Conservation (phyloP, 1,140 invertebrate genomes). For the Microvelia longipes region DNA sequence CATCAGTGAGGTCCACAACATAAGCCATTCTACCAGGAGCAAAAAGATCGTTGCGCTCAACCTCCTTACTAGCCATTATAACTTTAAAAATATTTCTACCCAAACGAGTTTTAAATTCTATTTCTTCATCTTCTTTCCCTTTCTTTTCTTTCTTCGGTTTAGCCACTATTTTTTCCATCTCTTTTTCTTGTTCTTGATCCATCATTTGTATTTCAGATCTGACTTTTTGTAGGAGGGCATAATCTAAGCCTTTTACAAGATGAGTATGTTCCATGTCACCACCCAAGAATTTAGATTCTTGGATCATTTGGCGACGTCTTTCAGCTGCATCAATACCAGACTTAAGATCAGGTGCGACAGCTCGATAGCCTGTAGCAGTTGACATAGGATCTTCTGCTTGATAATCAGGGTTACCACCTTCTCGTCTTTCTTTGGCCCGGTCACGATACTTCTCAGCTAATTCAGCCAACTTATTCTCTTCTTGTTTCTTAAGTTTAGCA, state of each 20-base stretch:
- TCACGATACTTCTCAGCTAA: constrained; percentile 90
- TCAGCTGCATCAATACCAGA: constrained; percentile 90
- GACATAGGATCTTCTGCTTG: constrained; percentile 69
- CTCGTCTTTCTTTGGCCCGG: constrained; percentile 80
- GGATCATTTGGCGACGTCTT: constrained; percentile 83
- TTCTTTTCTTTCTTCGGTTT: constrained; percentile 39
- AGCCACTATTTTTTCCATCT: constrained; percentile 53
- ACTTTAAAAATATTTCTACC: constrained; percentile 55
- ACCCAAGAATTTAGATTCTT: constrained; percentile 98
- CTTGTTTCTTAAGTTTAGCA: constrained; percentile 85
- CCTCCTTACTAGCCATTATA: constrained; percentile 41
- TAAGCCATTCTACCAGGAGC: constrained; percentile 94
- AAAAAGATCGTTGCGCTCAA: constrained; percentile 86
- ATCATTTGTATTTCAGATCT: constrained; percentile 63
- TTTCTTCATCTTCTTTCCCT: constrained; percentile 47
- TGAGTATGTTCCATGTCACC: constrained; percentile 99
- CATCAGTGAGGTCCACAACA: constrained; percentile 87
- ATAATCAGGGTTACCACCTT: constrained; percentile 67
- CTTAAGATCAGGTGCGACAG: constrained; percentile 88
- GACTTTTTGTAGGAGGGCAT: constrained; percentile 95
- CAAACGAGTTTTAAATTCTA: constrained; percentile 63
- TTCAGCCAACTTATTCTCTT: constrained; percentile 89
- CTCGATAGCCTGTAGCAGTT: constrained; percentile 78
- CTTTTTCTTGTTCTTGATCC: constrained; percentile 69
- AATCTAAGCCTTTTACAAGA: constrained; percentile 99